Base-by-base conservation (phyloP, 2,888 invertebrate genomes). In the Gerris lacustris region DNA sequence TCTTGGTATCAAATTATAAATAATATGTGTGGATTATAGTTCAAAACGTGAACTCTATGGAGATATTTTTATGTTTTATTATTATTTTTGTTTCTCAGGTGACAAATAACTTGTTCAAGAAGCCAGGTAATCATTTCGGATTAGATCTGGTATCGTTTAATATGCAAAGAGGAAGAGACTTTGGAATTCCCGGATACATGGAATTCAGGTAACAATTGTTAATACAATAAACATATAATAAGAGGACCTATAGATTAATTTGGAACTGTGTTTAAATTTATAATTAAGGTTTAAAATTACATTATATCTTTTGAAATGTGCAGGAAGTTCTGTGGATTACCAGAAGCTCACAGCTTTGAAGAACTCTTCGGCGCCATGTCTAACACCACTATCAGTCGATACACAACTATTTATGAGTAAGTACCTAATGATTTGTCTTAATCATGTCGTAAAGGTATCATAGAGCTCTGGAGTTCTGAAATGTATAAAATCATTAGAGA, bases 61-160 rank as follows among this genome's bases (percentile, higher is more conserved):
- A 15, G 15, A 62, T n/a, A 62, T 62, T 62, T 62, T 62, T 15
- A 62, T 31, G 31, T 31, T 31, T 31, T 31, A 31, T 31, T 31
- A 31, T 31, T 31, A 31, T 31, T 31, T 31, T 31, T 31, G 31
- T 31, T 31, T 31, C 31, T 31, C 87, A 94, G 85, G 93, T 94
- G 1, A 94, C 94, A 62, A 94, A 94, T 82, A 93, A 94, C 81
- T 82, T 94, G 71, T 94, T 95, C 82, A 94, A 94, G 81, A 80
- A 82, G 73, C 80, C 80, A 6, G 79, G 80, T 11, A 78, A 79
- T 67, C 78, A 79, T 71, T 91, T 90, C 78, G 94, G 94, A 75
- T 88, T 94, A 87, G 94, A 95, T 80, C 83, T 95, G 78, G 94
- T 94, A 17, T 91, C 94, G 9, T 91, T 95, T 79, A 95, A 95